phyloP scores from a whole-genome alignment of 2,113 vertebrate genomes.

The Siniperca knerii region DNA sequence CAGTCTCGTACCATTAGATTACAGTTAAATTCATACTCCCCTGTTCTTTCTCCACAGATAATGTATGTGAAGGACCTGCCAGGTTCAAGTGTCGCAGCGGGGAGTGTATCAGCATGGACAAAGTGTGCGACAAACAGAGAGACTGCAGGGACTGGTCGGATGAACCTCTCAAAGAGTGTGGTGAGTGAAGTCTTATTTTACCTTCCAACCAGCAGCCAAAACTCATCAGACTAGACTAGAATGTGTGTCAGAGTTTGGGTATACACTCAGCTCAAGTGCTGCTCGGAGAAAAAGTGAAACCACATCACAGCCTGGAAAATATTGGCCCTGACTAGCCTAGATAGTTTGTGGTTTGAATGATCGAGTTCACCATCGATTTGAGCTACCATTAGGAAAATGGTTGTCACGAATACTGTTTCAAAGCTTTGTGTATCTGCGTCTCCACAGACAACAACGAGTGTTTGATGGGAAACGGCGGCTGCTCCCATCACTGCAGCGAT shows the following conservation, averaged over 20 bases:
- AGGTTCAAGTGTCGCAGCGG: slow-evolving; percentile 88
- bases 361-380: background rate
- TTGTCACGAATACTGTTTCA: slow-evolving; percentile 6
- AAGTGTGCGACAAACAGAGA: slow-evolving; percentile 84
- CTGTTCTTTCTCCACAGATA: slow-evolving; percentile 71
- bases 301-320: slow-evolving; percentile 49
- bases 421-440: slow-evolving; percentile 3
- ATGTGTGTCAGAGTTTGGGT: background rate
- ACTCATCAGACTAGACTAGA: background rate
- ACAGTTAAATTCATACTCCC: background rate
- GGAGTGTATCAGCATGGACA: slow-evolving; percentile 87
- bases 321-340: background rate
- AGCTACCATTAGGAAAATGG: slow-evolving; percentile 35
- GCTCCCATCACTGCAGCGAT: slow-evolving; percentile 87
- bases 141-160: slow-evolving; percentile 91
- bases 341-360: slow-evolving; percentile 53
- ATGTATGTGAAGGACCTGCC: slow-evolving; percentile 81
- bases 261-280: background rate
- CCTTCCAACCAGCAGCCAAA: background rate
- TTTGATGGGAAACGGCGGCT: slow-evolving; percentile 83
- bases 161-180: slow-evolving; percentile 87
- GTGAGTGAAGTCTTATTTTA: slow-evolving; percentile 78
- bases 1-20: background rate
- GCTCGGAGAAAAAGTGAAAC: background rate
- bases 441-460: slow-evolving; percentile 88